Evolutionary conservation across 2,113 vertebrate species (phyloP), one percentile per base, ranked within the genome.

Genomic region (Theristicus caerulescens): DNA sequence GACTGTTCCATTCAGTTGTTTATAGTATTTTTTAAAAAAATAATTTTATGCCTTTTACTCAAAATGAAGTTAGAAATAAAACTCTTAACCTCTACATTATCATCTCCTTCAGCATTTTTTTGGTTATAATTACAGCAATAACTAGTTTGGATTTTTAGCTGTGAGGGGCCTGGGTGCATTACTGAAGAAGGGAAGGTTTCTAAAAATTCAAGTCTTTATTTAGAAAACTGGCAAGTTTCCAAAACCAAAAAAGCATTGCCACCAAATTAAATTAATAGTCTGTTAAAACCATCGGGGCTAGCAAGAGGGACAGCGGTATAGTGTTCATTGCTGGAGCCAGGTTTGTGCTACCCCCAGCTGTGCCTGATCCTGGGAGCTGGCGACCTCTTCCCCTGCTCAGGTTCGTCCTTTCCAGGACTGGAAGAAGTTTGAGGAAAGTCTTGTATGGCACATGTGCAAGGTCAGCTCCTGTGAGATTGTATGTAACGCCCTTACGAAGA

Each of bases 401-500:
- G 12, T 72, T 69, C 4, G 6, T 78, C 42, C 26, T 80, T 86
- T 44, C 18, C 32, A 78, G 36, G 38, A 36, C 7, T 92, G 82
- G 49, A 77, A 49, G 31, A 88, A 66, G 19, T 47, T 57, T 65
- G 54, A 71, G 79, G 14, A n/a, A 59, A 14, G 18, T 49, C n/a
- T 85, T 42, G 4, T 0, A 0, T 16, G n/a, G n/a, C 25, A 40
- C 25, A n/a, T 55, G 6, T 58, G 47, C 38, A 32, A 49, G 46
- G 47, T 61, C 54, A 27, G 0, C 34, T 57, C 6, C 67, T 74
- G 18, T 46, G 36, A 74, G 27, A 27, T 55, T 55, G 18, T 9
- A 51, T 36, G 42, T n/a, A n/a, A 64, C 47, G 7, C 29, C 24
- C 11, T 62, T 40, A 24, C 0, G 3, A 58, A 51, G 24, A 64